phyloP scores from a whole-genome alignment of 2,797 vertebrate genomes.

The Avahi laniger region DNA sequence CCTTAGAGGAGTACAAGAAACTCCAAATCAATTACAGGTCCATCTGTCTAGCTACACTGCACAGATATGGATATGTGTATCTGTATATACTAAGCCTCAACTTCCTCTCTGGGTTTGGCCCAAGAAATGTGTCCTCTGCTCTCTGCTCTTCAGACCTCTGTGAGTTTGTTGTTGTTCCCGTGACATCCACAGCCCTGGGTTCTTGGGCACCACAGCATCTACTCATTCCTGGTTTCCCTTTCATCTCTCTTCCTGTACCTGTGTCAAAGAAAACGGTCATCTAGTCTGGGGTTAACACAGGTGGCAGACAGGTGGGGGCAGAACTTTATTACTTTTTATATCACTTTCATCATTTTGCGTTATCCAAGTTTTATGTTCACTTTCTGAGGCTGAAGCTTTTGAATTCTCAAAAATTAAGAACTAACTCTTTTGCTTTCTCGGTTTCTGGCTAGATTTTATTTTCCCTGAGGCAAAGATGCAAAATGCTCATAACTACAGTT shows the following conservation, averaged over 20 bases:
- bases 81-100: not conserved
- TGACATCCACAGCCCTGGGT: not conserved
- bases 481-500: not conserved
- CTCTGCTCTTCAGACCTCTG: not conserved
- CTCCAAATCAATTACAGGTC: not conserved
- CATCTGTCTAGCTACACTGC: not conserved
- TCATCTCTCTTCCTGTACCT: not conserved
- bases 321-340: not conserved
- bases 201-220: not conserved
- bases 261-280: not conserved
- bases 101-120: not conserved
- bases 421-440: not conserved
- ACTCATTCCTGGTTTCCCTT: not conserved
- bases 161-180: not conserved
- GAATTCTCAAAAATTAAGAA: not conserved
- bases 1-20: not conserved
- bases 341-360: not conserved
- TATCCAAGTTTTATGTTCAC: not conserved
- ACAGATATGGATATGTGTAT: not conserved
- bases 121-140: not conserved
- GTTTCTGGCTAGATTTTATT: not conserved
- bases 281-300: not conserved
- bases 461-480: not conserved
- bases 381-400: not conserved
- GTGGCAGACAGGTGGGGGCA: not conserved